Evolutionary conservation across 1,140 invertebrate genomes (phyloP).

Genomic region (Diachasma alloeum): DNA sequence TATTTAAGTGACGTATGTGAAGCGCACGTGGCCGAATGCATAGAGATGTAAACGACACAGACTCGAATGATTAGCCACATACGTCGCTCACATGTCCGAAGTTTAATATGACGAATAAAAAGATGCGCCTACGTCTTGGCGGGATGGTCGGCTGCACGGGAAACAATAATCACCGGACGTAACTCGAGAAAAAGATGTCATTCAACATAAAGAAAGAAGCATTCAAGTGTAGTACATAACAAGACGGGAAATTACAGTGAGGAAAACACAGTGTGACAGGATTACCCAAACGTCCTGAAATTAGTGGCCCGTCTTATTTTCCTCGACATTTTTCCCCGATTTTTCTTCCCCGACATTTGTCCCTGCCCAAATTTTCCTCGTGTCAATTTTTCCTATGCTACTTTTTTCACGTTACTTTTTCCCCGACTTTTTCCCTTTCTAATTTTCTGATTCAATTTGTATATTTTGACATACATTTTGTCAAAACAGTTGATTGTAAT

Average conservation of each 20-base stretch:
- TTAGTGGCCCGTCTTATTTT: too few species aligned
- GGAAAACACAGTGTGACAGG: not conserved
- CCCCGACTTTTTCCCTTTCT: too few species aligned
- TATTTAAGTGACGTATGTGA: not conserved
- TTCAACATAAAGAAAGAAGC: not conserved
- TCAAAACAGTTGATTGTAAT: too few species aligned
- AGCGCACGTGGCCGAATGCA: not conserved
- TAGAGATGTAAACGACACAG: not conserved
- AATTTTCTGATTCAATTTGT: too few species aligned
- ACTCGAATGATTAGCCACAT: not conserved
- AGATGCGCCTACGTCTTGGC: not conserved
- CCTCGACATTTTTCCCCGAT: too few species aligned
- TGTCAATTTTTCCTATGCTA: too few species aligned
- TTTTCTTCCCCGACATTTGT: too few species aligned
- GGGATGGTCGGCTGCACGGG: not conserved
- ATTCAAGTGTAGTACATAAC: not conserved
- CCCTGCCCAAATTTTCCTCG: too few species aligned
- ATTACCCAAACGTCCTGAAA: not conserved
- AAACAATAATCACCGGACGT: slow-evolving; percentile 3
- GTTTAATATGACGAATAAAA: not conserved
- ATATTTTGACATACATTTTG: too few species aligned
- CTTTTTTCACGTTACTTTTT: too few species aligned
- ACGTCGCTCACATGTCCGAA: not conserved
- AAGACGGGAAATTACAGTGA: not conserved
- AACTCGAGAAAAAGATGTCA: not conserved